Base-by-base conservation (phyloP, 2,113 vertebrate genomes). In the Sardina pilchardus region DNA sequence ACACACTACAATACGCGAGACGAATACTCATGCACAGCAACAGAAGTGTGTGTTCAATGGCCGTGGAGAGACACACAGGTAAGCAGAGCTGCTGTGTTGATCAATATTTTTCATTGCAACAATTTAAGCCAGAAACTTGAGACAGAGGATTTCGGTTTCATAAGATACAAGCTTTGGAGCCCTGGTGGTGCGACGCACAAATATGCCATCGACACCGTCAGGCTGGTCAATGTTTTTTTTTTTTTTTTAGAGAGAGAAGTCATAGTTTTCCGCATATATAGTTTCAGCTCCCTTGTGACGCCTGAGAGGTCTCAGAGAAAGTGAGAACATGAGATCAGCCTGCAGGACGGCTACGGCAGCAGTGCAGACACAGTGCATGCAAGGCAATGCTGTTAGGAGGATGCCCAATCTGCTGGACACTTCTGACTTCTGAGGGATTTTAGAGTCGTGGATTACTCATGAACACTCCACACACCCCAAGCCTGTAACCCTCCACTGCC, bases 121-220 rank as follows among this genome's bases (percentile, higher is more conserved):
- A 81, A 86, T 84, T 88, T 89, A 88, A 88, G 82, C 50, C 82
- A 82, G 85, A 88, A 88, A 88, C 75, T 81, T 63, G 50, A 87
- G 85, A 82, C 84, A 85, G 86, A 86, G 86, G 88, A 86, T 84
- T 87, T 83, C 80, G 89, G 88, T 90, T 89, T 89, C 78, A 82
- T 71, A 85, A 84, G 43, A 78, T 78, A 78, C 71, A 78, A 36
- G 30, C 71, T 36, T 36, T 78, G 71, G 71, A 71, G 63, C 63
- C 63, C 14, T 47, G 39, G 39, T 30, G n/a, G 26, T 34, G n/a
- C 26, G 63, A 78, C 30, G 5, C 16, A 78, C 34, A 78, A 36
- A 34, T 78, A 36, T 78, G 71, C 36, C 34, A 78, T 39, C 3
- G 71, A 78, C 30, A 78, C 71, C 71, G 36, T 78, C 71, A 36